phyloP scores from a whole-genome alignment of 2,797 vertebrate species.

The Cossypha polioptera region DNA sequence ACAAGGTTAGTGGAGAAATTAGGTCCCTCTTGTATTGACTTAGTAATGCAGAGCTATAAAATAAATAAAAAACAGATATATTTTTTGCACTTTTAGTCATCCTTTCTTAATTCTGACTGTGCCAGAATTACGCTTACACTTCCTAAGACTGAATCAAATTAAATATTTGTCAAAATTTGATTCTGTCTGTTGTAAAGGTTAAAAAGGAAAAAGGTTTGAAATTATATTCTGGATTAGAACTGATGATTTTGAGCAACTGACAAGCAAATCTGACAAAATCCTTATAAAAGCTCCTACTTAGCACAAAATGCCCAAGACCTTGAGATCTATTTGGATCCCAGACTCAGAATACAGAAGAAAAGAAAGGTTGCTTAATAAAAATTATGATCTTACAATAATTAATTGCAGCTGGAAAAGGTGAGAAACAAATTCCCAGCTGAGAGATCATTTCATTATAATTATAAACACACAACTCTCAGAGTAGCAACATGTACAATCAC shows the following conservation, averaged over 20 bases:
- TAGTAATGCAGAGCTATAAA: neutral
- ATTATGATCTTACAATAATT: neutral
- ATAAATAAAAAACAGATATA: slow-evolving; percentile 10
- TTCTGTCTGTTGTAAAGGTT: neutral
- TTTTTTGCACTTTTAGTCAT: neutral
- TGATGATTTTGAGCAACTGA: neutral
- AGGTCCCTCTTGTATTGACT: slow-evolving; percentile 25
- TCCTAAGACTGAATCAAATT: neutral
- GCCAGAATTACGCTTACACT: neutral
- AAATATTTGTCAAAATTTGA: neutral
- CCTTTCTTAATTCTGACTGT: neutral
- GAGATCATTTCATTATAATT: neutral
- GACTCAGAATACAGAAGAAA: neutral
- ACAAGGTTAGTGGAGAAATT: slow-evolving; percentile 41
- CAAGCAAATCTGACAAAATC: neutral
- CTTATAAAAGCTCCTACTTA: neutral
- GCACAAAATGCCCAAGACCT: neutral
- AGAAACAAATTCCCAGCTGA: neutral
- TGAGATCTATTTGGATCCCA: neutral
- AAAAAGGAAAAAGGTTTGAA: neutral
- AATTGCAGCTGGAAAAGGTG: neutral
- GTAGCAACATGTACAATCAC: neutral
- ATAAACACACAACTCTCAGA: neutral
- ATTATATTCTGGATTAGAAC: neutral
- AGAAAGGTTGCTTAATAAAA: neutral